Evolutionary conservation across 2,888 invertebrate genomes (phyloP), one percentile per base, ranked within the genome.

Genomic region (Scaptomyza tumidula): DNA sequence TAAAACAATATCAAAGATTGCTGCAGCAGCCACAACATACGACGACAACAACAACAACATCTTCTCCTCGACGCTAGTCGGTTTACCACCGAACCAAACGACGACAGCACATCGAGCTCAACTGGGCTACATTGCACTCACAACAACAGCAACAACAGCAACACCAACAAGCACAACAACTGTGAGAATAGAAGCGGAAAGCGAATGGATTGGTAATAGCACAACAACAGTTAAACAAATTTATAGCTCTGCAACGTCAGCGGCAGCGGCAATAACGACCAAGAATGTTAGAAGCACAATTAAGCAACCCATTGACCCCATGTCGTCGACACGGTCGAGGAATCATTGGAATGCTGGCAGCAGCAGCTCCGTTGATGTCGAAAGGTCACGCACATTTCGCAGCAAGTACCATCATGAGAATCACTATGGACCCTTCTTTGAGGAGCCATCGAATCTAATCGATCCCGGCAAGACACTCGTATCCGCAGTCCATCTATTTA

Each of bases 361-460:
- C 6, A 62, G 76, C 6, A 60, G 67, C 16, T 44, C 69, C 44
- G 53, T 49, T 9, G 89, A 80, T 52, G 70, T 77, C n/a, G 90
- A 90, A 31, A 72, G 85, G 11, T 78, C 88, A n/a, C 90, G 90
- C 14, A 86, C 81, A 27, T 90, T 90, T 78, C 90, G 90, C 37
- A 90, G 78, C 69, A 94, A 95, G 83, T 95, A 94, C 84, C 95
- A 95, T 82, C 95, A 95, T 87, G 95, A 95, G 78, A 94, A 94
- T 70, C 95, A 95, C 88, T 95, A 95, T 94, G 96, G 96, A 29
- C 95, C 95, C 50, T 95, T 95, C 90, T 95, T 95, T 81, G 95
- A 95, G 85, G 93, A 93, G 81, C 93, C 93, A 13, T 93, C 94
- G 64, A 90, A 80, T 46, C 76, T 86, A 60, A 92, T 92, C 65